Base-by-base conservation (phyloP, 2,888 invertebrate genomes). In the Caenorhabditis sp. region DNA sequence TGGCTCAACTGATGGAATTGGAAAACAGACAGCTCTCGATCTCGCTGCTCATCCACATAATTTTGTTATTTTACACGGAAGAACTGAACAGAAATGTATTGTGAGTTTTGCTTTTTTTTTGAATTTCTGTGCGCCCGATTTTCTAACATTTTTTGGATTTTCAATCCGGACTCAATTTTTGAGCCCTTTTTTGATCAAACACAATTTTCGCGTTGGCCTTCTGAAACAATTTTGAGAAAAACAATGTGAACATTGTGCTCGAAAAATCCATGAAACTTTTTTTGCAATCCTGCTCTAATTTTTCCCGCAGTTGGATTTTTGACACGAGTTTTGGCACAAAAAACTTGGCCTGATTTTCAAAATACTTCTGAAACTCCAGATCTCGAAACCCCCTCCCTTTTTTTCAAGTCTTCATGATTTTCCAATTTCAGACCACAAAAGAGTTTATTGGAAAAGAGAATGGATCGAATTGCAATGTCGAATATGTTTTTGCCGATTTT, bases 1-100 rank as follows among this genome's bases (percentile, higher is more conserved):
- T n/a, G 86, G 86, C 10, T 78, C 86, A 37, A 86, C 86, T 10
- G 85, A 85, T 67, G 86, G 86, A 24, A 79, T 85, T 53, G 85
- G 85, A 10, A 68, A 67, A 54, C 81, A 81, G 58, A 78, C 79
- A 27, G 81, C 79, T 12, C 57, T 74, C 43, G 81, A 81, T 51
- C 65, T 81, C 19, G 79, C 81, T 36, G 76, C 77, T 8, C 79
- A 81, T 72, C 81, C 81, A 5, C 80, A 84, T 37, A 86, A 86
- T 70, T 82, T 81, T 69, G 86, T 86, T 23, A 85, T 87, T 59
- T 76, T 85, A 27, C 85, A 87, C 69, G 86, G 87, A 24, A 66
- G 80, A 24, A 81, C 75, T 24, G 75, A 71, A 55, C 76, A 78
- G n/a, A 85, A 84, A 53, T 84, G 83, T 55, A 71, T 81, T 69